Evolutionary conservation across 2,113 vertebrate species (phyloP).

Genomic region (Bos indicus): DNA sequence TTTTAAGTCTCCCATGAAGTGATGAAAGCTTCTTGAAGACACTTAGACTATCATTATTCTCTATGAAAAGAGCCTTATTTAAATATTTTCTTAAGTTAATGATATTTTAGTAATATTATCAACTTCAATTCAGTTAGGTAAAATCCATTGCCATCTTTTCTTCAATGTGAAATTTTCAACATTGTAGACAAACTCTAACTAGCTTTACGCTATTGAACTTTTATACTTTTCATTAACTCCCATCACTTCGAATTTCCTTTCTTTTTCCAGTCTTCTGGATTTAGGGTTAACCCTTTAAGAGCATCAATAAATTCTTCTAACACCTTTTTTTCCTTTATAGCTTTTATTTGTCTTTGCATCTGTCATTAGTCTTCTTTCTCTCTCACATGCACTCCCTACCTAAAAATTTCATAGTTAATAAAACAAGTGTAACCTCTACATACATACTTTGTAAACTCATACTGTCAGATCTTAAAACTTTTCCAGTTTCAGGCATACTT

Average conservation of each 20-base stretch:
- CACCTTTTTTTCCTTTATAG: neutral
- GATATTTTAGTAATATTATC: neutral
- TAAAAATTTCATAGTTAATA: neutral
- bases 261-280: neutral
- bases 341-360: neutral
- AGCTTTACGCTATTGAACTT: neutral
- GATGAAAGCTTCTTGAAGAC: neutral
- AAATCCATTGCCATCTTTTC: neutral
- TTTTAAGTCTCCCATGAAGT: neutral
- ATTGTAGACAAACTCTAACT: neutral
- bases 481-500: neutral
- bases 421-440: neutral
- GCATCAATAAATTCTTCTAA: neutral
- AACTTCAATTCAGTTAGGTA: neutral
- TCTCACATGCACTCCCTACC: neutral
- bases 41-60: neutral
- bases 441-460: neutral
- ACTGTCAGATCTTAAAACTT: neutral
- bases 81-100: conserved; percentile 5
- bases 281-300: neutral
- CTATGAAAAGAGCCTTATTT: neutral
- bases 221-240: neutral
- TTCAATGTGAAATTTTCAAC: neutral
- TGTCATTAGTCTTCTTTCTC: neutral
- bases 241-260: neutral